A percentile compares a stretch with the other conserved stretches of the same genome.
Evolutionary conservation across 1,140 invertebrate genomes (phyloP).

Genomic region (Lasioglossum albipes): DNA sequence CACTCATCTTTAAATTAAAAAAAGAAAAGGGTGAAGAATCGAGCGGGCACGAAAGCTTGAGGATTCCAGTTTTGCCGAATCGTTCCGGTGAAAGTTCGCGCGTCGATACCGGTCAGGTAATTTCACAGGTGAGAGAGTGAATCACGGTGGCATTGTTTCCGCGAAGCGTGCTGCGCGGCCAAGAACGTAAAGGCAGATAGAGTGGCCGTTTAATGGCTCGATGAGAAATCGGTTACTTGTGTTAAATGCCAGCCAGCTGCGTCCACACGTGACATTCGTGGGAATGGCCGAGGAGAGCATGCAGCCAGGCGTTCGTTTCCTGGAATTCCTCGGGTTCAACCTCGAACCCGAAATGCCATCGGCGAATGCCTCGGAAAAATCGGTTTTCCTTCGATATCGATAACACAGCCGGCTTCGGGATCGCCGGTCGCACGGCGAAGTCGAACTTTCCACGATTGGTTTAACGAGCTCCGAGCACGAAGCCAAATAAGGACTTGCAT

Average conservation of each 20-base stretch:
- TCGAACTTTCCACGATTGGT: slow-evolving; percentile 36
- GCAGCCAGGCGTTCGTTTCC: not conserved
- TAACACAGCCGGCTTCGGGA: not conserved
- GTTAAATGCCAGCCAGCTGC: slow-evolving; percentile 47
- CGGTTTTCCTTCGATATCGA: not conserved
- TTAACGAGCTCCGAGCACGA: slow-evolving; percentile 41
- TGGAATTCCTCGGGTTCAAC: not conserved
- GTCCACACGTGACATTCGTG: slow-evolving; percentile 31
- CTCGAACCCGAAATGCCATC: slow-evolving; percentile 1
- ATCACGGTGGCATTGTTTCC: not conserved
- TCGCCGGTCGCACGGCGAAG: not conserved
- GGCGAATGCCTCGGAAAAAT: slow-evolving; percentile 2
- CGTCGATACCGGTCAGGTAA: not conserved
- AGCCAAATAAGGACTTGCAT: slow-evolving; percentile 37
- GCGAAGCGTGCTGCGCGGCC: not conserved
- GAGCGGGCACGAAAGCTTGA: too few species aligned
- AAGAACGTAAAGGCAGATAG: slow-evolving; percentile 18
- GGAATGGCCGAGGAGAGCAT: not conserved
- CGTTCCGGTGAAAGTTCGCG: not conserved
- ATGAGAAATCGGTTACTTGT: slow-evolving; percentile 46
- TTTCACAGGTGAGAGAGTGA: slow-evolving; percentile 1
- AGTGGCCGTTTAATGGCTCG: slow-evolving; percentile 36
- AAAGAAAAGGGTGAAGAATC: too few species aligned
- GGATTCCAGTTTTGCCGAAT: not conserved
- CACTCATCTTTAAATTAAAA: too few species aligned